These are phyloP conservation scores for Tenthredo distinguenda DNA, from an alignment of 2,888 invertebrate species.

Conservation along the genomic window DNA sequence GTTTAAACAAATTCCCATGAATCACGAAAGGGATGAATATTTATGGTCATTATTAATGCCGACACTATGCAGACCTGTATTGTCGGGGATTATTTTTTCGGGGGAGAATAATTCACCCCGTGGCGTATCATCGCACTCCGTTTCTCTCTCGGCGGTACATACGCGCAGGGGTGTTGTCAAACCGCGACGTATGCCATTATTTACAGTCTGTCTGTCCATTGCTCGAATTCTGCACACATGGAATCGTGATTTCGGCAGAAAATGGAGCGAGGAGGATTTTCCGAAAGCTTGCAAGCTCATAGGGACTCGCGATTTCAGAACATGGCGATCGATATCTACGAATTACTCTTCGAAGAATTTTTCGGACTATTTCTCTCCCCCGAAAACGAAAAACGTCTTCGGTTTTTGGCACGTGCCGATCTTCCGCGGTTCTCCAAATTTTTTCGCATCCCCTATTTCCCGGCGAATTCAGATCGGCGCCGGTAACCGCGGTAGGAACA, in stretches of 20 bases:
- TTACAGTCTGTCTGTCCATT: conserved; percentile 11
- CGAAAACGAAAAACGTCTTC: background rate
- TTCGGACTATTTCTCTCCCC: background rate
- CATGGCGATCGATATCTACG: background rate
- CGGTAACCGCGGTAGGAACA: background rate
- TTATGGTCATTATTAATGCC: conserved; percentile 71
- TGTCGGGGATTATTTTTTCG: conserved; percentile 67
- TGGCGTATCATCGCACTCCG: conserved; percentile 39
- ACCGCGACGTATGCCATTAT: conserved; percentile 10
- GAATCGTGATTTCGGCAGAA: background rate
- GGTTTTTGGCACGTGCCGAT: background rate
- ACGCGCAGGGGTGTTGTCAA: background rate
- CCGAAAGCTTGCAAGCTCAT: background rate
- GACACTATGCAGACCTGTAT: conserved; percentile 55
- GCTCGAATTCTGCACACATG: background rate
- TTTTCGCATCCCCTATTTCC: background rate
- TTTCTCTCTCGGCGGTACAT: background rate
- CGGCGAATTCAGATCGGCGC: background rate
- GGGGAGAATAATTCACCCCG: conserved; percentile 67
- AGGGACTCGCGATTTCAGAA: background rate
- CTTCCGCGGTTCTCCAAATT: too few relatives aligned
- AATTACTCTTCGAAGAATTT: background rate
- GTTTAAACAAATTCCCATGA: conserved; percentile 60
- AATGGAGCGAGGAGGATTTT: background rate
- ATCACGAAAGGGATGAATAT: conserved; percentile 69